phyloP scores from a whole-genome alignment of 2,888 invertebrate species.

The Drosophila yooni region DNA sequence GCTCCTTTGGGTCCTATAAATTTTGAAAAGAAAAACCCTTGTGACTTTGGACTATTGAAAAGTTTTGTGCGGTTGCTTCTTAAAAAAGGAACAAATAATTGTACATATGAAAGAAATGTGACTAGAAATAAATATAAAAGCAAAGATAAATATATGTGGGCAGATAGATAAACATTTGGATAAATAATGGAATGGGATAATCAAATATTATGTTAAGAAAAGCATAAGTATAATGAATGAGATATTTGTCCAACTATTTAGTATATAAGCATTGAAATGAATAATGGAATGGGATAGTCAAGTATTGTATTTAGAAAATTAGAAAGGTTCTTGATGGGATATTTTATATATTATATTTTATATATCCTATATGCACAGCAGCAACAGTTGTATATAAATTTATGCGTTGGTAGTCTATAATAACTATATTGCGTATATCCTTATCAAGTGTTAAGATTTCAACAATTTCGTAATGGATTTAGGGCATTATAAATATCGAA shows the following conservation, averaged over 20 bases:
- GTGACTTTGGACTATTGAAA: slow-evolving; percentile 37
- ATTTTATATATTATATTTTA: not conserved
- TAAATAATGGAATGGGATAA: not conserved
- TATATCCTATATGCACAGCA: not conserved
- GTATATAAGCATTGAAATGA: not conserved
- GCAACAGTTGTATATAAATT: not conserved
- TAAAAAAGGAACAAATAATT: not conserved
- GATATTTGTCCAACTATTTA: not conserved
- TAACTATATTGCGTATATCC: not conserved
- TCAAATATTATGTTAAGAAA: not conserved
- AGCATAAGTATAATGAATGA: not conserved
- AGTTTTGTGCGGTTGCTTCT: slow-evolving; percentile 28
- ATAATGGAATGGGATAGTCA: not conserved
- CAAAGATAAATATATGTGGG: not conserved
- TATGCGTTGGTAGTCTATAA: not conserved
- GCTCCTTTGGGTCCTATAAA: slow-evolving; percentile 52
- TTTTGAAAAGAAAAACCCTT: slow-evolving; percentile 19
- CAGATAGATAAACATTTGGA: not conserved
- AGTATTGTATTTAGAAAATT: not conserved
- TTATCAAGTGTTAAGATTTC: slow-evolving; percentile 39
- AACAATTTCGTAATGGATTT: slow-evolving; percentile 59
- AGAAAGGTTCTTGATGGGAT: not conserved
- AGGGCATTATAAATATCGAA: slow-evolving; percentile 48
- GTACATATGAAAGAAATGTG: slow-evolving; percentile 3
- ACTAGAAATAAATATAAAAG: not conserved